These are phyloP conservation scores for Lordiphosa collinella DNA, from an alignment of 1,140 invertebrate genomes.

Conservation along the genomic window DNA sequence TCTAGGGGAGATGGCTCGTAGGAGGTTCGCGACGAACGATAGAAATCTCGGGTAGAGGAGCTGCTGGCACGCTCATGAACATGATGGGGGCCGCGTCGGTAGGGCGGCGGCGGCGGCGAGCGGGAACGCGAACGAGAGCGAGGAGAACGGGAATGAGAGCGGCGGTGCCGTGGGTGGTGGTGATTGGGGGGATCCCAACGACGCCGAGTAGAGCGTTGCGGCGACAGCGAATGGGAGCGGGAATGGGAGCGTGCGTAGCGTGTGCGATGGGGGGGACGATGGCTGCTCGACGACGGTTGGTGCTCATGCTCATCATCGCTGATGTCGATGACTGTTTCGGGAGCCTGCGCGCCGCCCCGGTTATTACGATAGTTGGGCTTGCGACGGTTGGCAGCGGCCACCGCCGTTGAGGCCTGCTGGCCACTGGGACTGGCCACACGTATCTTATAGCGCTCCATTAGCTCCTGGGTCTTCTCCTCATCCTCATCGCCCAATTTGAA, in stretches of 20 bases:
- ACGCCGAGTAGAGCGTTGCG: slow-evolving; percentile 25
- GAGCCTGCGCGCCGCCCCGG: neutral
- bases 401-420: neutral
- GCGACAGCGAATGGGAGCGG: slow-evolving; percentile 19
- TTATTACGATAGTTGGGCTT: slow-evolving; percentile 45
- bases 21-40: slow-evolving; percentile 17
- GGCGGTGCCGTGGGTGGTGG: neutral
- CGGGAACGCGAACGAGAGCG: slow-evolving; percentile 29
- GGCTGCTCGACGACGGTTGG: neutral
- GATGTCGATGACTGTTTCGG: slow-evolving; percentile 62
- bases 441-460: slow-evolving; percentile 72
- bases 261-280: slow-evolving; percentile 15
- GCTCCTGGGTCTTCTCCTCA: slow-evolving; percentile 64
- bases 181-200: neutral
- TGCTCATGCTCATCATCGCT: slow-evolving; percentile 68
- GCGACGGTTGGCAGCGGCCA: slow-evolving; percentile 6
- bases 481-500: slow-evolving; percentile 80
- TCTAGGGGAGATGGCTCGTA: slow-evolving; percentile 28
- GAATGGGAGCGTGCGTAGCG: slow-evolving; percentile 23
- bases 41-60: slow-evolving; percentile 16
- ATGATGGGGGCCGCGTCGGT: slow-evolving; percentile 36
- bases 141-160: neutral
- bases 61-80: slow-evolving; percentile 21
- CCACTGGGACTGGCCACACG: slow-evolving; percentile 36
- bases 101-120: slow-evolving; percentile 17